Conservation (phyloP, 2,113 vertebrate species). For the Furnarius figulus region DNA sequence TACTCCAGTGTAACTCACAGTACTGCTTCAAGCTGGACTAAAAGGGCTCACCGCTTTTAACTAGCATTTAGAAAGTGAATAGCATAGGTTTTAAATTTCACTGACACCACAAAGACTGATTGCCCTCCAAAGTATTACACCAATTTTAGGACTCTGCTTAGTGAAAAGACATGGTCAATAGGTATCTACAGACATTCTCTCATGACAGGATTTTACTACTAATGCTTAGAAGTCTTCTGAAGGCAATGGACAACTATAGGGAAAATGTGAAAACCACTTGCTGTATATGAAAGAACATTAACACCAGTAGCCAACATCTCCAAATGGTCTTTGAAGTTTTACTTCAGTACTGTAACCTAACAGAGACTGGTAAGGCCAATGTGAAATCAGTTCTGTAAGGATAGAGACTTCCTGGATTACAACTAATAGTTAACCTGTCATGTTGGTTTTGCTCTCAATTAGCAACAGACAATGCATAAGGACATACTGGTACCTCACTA, state of each 20-base stretch:
- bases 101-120: neutral
- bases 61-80: neutral
- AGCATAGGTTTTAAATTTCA: neutral
- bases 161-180: neutral
- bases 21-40: neutral
- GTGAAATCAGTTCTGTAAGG: neutral
- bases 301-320: neutral
- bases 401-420: neutral
- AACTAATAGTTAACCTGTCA: neutral
- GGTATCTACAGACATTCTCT: neutral
- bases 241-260: neutral
- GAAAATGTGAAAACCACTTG: neutral
- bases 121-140: neutral
- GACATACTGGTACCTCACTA: neutral
- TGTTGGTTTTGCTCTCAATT: neutral
- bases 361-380: neutral
- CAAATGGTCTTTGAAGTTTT: neutral
- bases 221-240: neutral
- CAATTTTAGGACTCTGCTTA: neutral
- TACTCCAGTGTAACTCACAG: neutral
- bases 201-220: neutral
- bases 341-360: neutral
- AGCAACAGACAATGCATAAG: neutral
- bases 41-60: neutral
- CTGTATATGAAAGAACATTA: neutral